Evolutionary conservation across 2,113 vertebrate genomes (phyloP), one percentile per base, ranked within the genome.

Genomic region (Microtus ochrogaster): DNA sequence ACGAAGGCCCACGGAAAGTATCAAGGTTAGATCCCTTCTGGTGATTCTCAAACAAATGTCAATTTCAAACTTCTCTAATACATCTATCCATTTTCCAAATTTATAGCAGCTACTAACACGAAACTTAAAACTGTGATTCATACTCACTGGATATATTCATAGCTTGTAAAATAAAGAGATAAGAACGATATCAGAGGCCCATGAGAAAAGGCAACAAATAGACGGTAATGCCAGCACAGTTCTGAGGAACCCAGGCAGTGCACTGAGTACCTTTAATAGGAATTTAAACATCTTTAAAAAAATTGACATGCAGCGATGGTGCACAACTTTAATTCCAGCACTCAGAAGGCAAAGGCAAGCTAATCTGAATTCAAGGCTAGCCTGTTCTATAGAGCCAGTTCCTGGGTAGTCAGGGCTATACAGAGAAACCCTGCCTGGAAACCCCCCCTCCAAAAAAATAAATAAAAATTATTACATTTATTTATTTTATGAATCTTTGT

Each of bases 11-110:
- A 2, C 41, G 44, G 84, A 36, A 84, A 92, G 28, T 78, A 84
- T 86, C 92, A 93, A 89, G 66, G 89, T 88, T 90, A 92, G 65
- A 92, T 78, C 76, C 94, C 81, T 95, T 95, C 61, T 74, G 36
- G 55, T 91, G 76, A 72, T 61, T 84, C n/a, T 90, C 86, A 79
- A 3, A 94, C 73, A 12, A 91, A 77, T 90, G 93, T 26, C 72
- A 90, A 85, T 86, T 95, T 96, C 90, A 65, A 95, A 87, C 24
- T 79, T 36, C n/a, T 19, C 58, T 44, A 93, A 96, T 72, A 41
- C 94, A 92, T 82, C 83, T 85, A 74, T 16, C 63, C 82, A 78
- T 81, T 95, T 84, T 90, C 87, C 81, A 96, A 58, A 58, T 58
- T 58, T 58, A 58, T 58, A 58, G 58, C 58, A 58, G 58, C 58